These are phyloP conservation scores for Chaetoderma sp. DNA, from an alignment of 2,888 invertebrate species.

Conservation along the genomic window DNA sequence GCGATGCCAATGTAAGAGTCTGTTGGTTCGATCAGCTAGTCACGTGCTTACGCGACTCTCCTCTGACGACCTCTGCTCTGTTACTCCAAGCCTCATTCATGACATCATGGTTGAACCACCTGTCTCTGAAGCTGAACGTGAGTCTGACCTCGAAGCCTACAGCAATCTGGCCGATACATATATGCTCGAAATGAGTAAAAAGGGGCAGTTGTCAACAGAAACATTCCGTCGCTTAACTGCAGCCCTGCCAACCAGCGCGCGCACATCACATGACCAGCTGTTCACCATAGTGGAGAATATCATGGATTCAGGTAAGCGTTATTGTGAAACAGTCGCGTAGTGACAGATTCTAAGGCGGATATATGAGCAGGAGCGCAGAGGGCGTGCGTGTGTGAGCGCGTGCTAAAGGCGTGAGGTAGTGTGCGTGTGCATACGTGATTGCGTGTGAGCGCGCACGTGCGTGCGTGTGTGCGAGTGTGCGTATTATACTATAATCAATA, in stretches of 20 bases:
- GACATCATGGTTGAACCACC: conserved; percentile 51
- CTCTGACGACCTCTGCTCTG: conserved; percentile 55
- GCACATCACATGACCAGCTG: conserved; percentile 57
- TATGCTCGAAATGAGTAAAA: conserved; percentile 57
- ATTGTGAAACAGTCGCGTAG: not conserved
- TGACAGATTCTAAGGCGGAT: not conserved
- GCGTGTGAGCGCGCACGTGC: too few relatives aligned
- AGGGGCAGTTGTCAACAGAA: conserved; percentile 59
- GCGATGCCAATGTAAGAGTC: conserved; percentile 48
- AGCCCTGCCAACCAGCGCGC: conserved; percentile 52
- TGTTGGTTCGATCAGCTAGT: conserved; percentile 55
- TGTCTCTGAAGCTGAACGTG: conserved; percentile 41
- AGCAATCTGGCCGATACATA: conserved; percentile 56
- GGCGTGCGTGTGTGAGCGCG: too few relatives aligned
- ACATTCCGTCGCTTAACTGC: conserved; percentile 59
- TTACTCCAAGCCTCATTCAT: conserved; percentile 58
- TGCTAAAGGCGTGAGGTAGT: too few relatives aligned
- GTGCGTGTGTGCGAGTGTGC: too few relatives aligned
- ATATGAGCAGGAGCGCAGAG: too few relatives aligned
- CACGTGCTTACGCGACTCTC: conserved; percentile 53
- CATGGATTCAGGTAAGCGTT: conserved; percentile 55
- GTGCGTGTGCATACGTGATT: too few relatives aligned
- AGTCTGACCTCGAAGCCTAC: conserved; percentile 39
- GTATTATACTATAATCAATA: not conserved
- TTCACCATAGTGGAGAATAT: conserved; percentile 61